These are phyloP conservation scores for Colletes collaris DNA, from an alignment of 2,888 invertebrate species.

Conservation along the genomic window DNA sequence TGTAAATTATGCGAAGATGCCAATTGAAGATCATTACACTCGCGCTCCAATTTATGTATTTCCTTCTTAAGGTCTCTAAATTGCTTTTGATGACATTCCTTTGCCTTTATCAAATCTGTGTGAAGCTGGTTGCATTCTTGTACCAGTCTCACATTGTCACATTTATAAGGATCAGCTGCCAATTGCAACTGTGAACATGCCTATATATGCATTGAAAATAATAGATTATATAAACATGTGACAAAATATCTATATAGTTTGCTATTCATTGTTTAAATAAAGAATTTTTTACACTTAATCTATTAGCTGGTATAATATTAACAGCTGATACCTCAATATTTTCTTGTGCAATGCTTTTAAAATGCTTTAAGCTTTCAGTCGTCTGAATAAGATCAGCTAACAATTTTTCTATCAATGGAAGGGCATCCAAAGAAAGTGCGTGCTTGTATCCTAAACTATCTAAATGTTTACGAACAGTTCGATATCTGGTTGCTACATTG, in stretches of 20 bases:
- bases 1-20: slow-evolving; percentile 84
- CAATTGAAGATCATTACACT: slow-evolving; percentile 86
- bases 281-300: background rate
- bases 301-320: background rate
- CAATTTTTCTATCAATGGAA: slow-evolving; percentile 91
- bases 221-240: slow-evolving; percentile 8
- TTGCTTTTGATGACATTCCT: slow-evolving; percentile 87
- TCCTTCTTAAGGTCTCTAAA: slow-evolving; percentile 84
- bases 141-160: slow-evolving; percentile 90
- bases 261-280: background rate
- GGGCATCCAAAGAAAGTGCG: slow-evolving; percentile 89
- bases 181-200: slow-evolving; percentile 88
- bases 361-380: slow-evolving; percentile 93
- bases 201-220: slow-evolving; percentile 78
- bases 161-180: slow-evolving; percentile 91
- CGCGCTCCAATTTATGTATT: slow-evolving; percentile 84
- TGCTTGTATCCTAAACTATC: slow-evolving; percentile 93
- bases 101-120: slow-evolving; percentile 86
- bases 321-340: slow-evolving; percentile 85
- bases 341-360: slow-evolving; percentile 90
- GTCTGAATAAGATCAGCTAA: slow-evolving; percentile 93
- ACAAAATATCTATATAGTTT: background rate
- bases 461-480: slow-evolving; percentile 88
- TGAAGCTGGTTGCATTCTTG: slow-evolving; percentile 91
- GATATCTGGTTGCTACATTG: slow-evolving; percentile 78